Conservation (phyloP, 2,888 invertebrate species). For the Neocrepidodera transversa region DNA sequence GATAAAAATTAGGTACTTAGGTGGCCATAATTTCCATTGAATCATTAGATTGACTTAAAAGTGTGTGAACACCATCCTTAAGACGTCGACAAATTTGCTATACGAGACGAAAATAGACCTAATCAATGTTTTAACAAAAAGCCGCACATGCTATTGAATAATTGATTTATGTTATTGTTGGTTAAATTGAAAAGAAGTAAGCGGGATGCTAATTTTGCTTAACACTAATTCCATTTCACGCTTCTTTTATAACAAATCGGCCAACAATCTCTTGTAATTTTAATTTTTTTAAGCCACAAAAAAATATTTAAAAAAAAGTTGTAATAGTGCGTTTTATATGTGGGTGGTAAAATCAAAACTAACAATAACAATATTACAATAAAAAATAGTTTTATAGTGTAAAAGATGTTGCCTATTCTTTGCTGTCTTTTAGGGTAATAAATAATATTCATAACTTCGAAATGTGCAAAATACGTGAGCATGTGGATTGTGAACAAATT, state of each 20-base stretch:
- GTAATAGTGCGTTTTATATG: neutral
- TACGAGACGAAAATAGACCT: slow-evolving; percentile 3
- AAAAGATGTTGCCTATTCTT: too few species aligned
- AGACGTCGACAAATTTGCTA: too few species aligned
- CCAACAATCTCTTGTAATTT: neutral
- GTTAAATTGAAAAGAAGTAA: slow-evolving; percentile 10
- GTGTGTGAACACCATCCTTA: neutral
- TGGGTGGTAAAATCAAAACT: too few species aligned
- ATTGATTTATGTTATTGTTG: slow-evolving; percentile 26
- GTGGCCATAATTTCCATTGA: neutral
- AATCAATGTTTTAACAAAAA: slow-evolving; percentile 18
- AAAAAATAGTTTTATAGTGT: too few species aligned
- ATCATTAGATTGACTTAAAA: neutral
- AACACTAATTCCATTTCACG: slow-evolving; percentile 23
- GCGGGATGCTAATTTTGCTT: slow-evolving; percentile 12
- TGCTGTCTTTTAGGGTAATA: too few species aligned
- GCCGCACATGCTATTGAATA: slow-evolving; percentile 19
- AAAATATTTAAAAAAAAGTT: neutral
- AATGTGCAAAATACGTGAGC: too few species aligned
- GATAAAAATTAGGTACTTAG: too few species aligned
- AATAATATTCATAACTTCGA: too few species aligned
- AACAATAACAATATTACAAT: too few species aligned
- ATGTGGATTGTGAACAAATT: too few species aligned
- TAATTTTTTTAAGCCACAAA: neutral
- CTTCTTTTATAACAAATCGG: neutral